Percentiles rank a stretch among this genome's conserved stretches.
Evolutionary conservation across 2,113 vertebrate genomes (phyloP).

Genomic region (Alectura lathami): DNA sequence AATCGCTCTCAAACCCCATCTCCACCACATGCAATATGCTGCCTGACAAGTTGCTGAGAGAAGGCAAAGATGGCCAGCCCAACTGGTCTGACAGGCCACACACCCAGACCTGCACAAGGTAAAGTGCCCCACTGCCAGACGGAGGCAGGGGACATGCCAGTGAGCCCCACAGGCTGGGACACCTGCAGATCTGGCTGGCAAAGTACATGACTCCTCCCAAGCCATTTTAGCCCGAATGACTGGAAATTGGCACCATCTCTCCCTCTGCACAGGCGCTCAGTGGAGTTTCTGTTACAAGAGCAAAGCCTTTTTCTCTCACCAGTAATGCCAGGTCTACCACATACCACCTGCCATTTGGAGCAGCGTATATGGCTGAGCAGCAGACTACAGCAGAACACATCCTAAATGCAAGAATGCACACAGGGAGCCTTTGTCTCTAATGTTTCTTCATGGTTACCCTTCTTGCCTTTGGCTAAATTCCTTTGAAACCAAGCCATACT

Average conservation of each 20-base stretch:
- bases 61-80: not conserved
- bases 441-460: not conserved
- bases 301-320: not conserved
- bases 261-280: not conserved
- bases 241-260: not conserved
- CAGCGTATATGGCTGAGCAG: not conserved
- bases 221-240: not conserved
- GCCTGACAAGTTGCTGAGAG: slow-evolving; percentile 3
- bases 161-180: not conserved
- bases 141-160: not conserved
- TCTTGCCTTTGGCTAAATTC: slow-evolving; percentile 7
- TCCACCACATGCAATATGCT: not conserved
- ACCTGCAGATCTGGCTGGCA: not conserved
- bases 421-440: not conserved
- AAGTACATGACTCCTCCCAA: not conserved
- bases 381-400: not conserved
- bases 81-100: slow-evolving; percentile 8
- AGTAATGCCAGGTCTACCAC: not conserved
- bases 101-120: rapidly evolving
- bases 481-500: not conserved
- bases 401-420: not conserved
- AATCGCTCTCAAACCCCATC: not conserved
- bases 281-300: not conserved
- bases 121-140: not conserved
- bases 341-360: not conserved